Evolutionary conservation across 2,888 invertebrate species (phyloP).

Genomic region (Dicyrtomina minuta): DNA sequence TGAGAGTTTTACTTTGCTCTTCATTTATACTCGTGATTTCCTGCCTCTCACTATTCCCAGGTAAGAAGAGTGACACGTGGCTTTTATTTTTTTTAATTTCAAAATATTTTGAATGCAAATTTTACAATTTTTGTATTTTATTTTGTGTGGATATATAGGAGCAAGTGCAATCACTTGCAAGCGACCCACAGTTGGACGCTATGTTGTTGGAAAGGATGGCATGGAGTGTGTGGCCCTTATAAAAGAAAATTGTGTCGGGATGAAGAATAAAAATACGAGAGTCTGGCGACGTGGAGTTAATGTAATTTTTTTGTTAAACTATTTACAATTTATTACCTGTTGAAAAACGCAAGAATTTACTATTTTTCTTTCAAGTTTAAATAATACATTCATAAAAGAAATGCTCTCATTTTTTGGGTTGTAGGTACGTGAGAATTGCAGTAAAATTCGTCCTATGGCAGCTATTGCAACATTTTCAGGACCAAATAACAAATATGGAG

Average conservation of each 20-base stretch:
- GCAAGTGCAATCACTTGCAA: conserved; percentile 14
- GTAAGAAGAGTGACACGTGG: too few relatives aligned
- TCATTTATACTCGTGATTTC: too few relatives aligned
- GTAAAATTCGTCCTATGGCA: conserved; percentile 23
- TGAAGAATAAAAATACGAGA: conserved; percentile 27
- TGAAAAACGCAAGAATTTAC: too few relatives aligned
- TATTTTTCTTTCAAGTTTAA: too few relatives aligned
- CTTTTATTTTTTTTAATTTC: too few relatives aligned
- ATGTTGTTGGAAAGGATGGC: conserved; percentile 21
- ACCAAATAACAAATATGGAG: conserved; percentile 30
- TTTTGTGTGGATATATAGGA: too few relatives aligned
- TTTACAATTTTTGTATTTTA: too few relatives aligned
- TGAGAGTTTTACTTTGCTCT: too few relatives aligned
- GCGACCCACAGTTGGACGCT: conserved; percentile 19
- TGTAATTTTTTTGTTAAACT: conserved; percentile 16
- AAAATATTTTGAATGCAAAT: too few relatives aligned
- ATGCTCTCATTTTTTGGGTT: not conserved
- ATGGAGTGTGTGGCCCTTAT: conserved; percentile 24
- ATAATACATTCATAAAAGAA: not conserved
- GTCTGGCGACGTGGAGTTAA: conserved; percentile 32
- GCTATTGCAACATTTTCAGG: conserved; percentile 32
- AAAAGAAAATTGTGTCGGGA: conserved; percentile 25
- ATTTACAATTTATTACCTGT: too few relatives aligned
- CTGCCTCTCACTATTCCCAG: too few relatives aligned
- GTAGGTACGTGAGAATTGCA: conserved; percentile 28